Base-by-base conservation (phyloP, 2,888 invertebrate species). In the Mylabris sibirica region DNA sequence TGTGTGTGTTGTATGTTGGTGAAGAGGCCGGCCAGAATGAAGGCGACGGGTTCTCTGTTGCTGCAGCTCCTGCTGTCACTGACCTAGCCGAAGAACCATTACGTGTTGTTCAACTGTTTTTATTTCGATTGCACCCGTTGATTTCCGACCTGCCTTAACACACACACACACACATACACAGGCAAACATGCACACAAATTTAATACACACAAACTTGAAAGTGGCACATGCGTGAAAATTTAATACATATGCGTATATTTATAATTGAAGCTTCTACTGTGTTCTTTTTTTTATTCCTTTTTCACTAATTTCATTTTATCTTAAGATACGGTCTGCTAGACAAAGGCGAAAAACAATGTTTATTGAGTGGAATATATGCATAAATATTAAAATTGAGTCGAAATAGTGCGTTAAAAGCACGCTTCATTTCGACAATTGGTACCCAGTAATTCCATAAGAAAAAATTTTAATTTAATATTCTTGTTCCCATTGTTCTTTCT, bases 151-250 rank as follows among this genome's bases (percentile, higher is more conserved):
- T 81, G 80, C 81, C 80, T 80, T 79, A 81, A 81, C 72, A 71
- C 69, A 74, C 74, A 70, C 70, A 65, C 8, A 41, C 3, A 44
- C 24, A 41, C 38, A 62, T 12, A 22, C 22, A 60, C 20, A 38
- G 4, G 5, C 22, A 49, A 17, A 72, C 66, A 20, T 3, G 11
- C 34, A 24, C 20, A 17, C 20, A 62, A 30, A 34, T 20, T 35
- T 14, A 41, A 60, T 14, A 41, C 22, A 61, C 30, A 41, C 22
- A 53, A 30, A 72, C 67, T 74, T 72, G 76, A 79, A 81, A 82
- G 79, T 81, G 80, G 81, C 80, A 81, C 81, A 81, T 81, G 81
- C 80, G 80, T 81, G 79, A 80, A 81, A 81, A 80, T 80, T 75
- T 77, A 78, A 80, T 79, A 76, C 78, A 79, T 79, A 79, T 80